These are phyloP conservation scores for Spermophilus dauricus DNA, from an alignment of 2,113 vertebrate species.

Conservation along the genomic window DNA sequence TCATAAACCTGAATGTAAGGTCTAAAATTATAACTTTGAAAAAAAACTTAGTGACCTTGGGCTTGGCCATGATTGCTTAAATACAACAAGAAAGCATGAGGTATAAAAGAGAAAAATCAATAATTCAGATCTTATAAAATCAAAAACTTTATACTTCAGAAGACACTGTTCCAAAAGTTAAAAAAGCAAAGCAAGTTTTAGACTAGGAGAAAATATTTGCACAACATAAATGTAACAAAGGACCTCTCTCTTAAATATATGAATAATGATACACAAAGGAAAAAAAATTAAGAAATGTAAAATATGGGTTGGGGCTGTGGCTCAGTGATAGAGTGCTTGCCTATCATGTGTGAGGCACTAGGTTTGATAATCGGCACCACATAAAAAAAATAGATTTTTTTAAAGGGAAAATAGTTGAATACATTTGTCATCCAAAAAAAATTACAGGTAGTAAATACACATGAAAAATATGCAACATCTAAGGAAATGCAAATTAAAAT, in stretches of 20 bases:
- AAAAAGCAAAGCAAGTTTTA: neutral
- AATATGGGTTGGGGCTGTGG: no score
- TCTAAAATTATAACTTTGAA: neutral
- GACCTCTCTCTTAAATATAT: neutral
- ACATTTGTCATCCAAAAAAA: neutral
- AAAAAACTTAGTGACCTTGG: neutral
- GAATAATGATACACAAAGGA: neutral
- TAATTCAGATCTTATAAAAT: conserved; percentile 48
- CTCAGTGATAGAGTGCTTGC: no score
- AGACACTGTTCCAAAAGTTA: neutral
- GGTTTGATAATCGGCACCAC: no score
- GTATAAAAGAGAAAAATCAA: neutral
- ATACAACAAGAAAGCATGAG: neutral
- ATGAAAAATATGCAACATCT: neutral
- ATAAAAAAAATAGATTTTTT: no score
- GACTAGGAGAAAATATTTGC: neutral
- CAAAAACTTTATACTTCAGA: neutral
- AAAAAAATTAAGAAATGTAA: no score
- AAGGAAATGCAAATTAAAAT: neutral
- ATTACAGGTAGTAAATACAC: neutral
- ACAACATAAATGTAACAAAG: neutral
- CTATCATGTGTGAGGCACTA: no score
- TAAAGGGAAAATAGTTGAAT: no score
- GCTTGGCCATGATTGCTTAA: neutral
- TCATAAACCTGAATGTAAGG: neutral